Evolutionary conservation across 2,113 vertebrate species (phyloP), one percentile per base, ranked within the genome.

Genomic region (Reinhardtius hippoglossoides): DNA sequence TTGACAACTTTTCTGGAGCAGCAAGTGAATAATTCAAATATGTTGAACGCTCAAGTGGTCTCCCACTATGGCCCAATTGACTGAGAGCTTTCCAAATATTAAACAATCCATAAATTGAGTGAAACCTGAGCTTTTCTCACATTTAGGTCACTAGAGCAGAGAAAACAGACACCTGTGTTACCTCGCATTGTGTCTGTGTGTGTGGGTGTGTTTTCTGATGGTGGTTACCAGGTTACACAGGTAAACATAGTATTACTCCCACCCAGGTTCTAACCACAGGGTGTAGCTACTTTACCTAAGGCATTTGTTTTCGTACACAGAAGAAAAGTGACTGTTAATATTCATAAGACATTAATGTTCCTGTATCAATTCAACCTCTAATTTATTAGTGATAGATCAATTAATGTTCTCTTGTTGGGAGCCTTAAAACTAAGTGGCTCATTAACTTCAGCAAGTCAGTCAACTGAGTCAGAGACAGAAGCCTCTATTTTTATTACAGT

Each of bases 1-100:
- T 83, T 90, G 91, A 92, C 94, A 93, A 92, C 92, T 91, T 91
- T 88, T 88, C 84, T 87, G 74, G 78, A 89, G 79, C 61, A 78
- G 75, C 67, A 76, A 86, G 83, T 82, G 84, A 89, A 91, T 85
- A 84, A 87, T 91, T 93, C 68, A 87, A 72, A 90, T 82, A 84
- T 67, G 76, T 54, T 82, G 57, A 86, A 80, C 79, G 72, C 77
- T 84, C 67, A 76, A 85, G 55, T 67, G 67, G 63, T 82, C 50
- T 44, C 65, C 67, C 59, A 59, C 84, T 59, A 61, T 14, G 64
- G 67, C 24, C 50, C 12, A 79, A 31, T 58, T 72, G 67, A 78
- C 80, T 73, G 46, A 74, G 76, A 79, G 67, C 72, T 65, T 66
- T 76, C 67, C 59, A 40, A 61, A 75, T 58, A 80, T 75, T 58